Base-by-base conservation (phyloP, 2,797 vertebrate genomes). In the Gallirallus australis region DNA sequence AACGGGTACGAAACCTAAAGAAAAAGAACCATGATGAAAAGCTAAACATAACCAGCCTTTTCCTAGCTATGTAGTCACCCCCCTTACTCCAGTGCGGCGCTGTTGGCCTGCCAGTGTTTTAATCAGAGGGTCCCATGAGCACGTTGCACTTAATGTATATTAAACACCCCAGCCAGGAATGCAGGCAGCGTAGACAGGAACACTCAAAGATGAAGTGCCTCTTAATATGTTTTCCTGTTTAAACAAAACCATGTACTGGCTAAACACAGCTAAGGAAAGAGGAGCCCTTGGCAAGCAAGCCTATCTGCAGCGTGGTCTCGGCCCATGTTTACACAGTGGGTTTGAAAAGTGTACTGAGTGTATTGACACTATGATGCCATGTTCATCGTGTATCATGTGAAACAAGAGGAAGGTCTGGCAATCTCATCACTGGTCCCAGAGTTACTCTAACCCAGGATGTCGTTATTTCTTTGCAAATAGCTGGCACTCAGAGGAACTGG, bases 151-250 rank as follows among this genome's bases (percentile, higher is more conserved):
- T 85, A 35, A 31, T 8, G 25, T 42, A 27, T 37, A 15, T 37
- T 82, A 73, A 92, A 64, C 83, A 93, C 33, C 78, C 80, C 50
- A 70, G 68, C 56, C 48, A 92, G 84, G 86, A 94, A 93, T 87
- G 83, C 48, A 75, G 90, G 89, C 84, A 86, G 70, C 12, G 2
- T 66, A 82, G 88, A 60, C 40, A 56, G 94, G 93, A 95, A 86
- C 83, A 60, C 92, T 96, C 8, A 2, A 82, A 87, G 90, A 89
- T 95, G 68, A 93, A 97, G 96, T 92, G 81, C 83, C 89, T 96
- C 86, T 97, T 90, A 77, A 73, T 77, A 75, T 82, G 75, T 91
- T 95, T 93, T 96, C 86, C 89, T 89, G 78, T 94, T 97, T 87
- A 94, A 97, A 97, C 78, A 92, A 84, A 93, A 7, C 78, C 78